A percentile compares a stretch with the other conserved stretches of the same genome.
These are phyloP conservation scores for Omphaloscelis lunosa DNA, from an alignment of 2,888 invertebrate genomes.

Conservation along the genomic window DNA sequence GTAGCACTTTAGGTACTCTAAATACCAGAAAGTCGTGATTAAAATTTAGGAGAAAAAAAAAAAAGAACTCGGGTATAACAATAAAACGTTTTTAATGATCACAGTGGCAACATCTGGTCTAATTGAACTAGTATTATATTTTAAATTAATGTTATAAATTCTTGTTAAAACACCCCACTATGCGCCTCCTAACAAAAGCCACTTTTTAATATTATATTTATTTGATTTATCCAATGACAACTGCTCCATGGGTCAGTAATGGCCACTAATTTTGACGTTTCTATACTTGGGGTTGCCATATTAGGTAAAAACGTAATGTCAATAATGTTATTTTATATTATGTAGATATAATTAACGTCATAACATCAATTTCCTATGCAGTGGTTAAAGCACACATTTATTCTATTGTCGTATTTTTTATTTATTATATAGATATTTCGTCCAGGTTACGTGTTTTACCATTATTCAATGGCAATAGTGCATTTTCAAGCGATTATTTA, in stretches of 20 bases:
- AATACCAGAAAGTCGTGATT: background rate
- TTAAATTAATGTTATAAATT: slow-evolving; percentile 58
- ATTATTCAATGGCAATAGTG: background rate
- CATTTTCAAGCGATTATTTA: slow-evolving; percentile 8
- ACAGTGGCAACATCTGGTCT: slow-evolving; percentile 76
- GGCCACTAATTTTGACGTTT: slow-evolving; percentile 1
- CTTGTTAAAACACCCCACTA: slow-evolving; percentile 41
- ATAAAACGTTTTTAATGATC: slow-evolving; percentile 78
- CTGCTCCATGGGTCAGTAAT: background rate
- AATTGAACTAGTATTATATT: slow-evolving; percentile 61
- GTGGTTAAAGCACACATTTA: background rate
- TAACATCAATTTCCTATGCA: background rate
- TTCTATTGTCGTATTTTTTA: background rate
- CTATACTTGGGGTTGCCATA: background rate
- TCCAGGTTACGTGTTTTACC: background rate
- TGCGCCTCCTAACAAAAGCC: slow-evolving; percentile 39
- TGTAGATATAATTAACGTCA: background rate
- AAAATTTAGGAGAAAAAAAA: slow-evolving; percentile 16
- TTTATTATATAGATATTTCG: background rate
- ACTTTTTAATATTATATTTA: slow-evolving; percentile 5
- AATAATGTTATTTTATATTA: background rate
- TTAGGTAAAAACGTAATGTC: background rate
- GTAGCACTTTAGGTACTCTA: background rate
- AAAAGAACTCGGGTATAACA: slow-evolving; percentile 62
- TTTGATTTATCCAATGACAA: background rate